Percentiles rank a stretch among this genome's conserved stretches.
phyloP scores from a whole-genome alignment of 1,140 invertebrate species.

The Battus philenor region DNA sequence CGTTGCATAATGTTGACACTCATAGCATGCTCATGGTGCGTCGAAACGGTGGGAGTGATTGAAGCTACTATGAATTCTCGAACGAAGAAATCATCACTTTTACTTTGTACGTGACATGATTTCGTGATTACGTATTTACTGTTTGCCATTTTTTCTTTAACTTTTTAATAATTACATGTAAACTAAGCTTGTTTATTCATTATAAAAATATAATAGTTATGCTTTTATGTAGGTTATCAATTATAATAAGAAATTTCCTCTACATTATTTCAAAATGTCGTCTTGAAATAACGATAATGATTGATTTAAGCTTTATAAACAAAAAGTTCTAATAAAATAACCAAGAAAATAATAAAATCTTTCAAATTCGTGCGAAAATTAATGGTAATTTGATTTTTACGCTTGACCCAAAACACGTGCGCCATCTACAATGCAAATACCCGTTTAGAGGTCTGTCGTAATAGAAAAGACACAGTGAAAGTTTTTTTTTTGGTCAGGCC shows the following conservation, averaged over 20 bases:
- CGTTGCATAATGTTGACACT: constrained; percentile 16
- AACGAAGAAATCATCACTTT: constrained; percentile 10
- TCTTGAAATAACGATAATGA: no score
- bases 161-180: no score
- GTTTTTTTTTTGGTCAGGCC: constrained; percentile 14
- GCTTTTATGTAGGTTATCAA: no score
- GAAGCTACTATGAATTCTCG: constrained; percentile 10
- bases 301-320: no score
- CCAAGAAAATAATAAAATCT: no score
- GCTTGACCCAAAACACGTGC: constrained; percentile 22
- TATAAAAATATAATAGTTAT: no score
- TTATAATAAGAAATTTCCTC: no score
- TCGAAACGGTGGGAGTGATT: constrained; percentile 10
- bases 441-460: constrained; percentile 16
- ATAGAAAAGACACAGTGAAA: constrained; percentile 16
- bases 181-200: no score
- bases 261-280: no score
- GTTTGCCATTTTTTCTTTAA: neutral
- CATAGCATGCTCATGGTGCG: constrained; percentile 11
- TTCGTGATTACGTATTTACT: neutral
- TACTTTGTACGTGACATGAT: constrained; percentile 5
- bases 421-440: constrained; percentile 18
- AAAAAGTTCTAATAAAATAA: no score
- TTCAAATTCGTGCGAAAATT: constrained; percentile 3
- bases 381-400: constrained; percentile 13